Evolutionary conservation across 2,797 vertebrate genomes (phyloP).

Genomic region (Halcyon badia): DNA sequence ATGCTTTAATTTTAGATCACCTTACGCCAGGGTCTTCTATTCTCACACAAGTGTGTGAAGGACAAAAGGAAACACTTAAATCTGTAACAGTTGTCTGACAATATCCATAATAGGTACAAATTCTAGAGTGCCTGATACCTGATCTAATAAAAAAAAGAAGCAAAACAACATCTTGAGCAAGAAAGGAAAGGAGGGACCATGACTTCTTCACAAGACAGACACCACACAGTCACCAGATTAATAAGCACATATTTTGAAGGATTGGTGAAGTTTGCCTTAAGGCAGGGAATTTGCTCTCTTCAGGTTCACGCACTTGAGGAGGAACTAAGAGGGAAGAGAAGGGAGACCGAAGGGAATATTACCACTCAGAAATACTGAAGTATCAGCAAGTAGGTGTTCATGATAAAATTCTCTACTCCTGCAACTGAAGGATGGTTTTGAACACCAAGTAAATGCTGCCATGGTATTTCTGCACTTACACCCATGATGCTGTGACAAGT

Average conservation of each 20-base stretch:
- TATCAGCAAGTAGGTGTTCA: neutral
- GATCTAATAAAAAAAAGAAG: neutral
- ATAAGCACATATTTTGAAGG: neutral
- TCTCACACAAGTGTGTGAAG: too few species aligned
- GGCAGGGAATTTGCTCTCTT: neutral
- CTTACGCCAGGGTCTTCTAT: neutral
- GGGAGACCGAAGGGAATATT: neutral
- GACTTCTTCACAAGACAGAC: neutral
- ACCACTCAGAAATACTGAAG: neutral
- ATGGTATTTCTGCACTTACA: neutral
- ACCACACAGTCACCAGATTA: neutral
- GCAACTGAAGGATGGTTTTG: neutral
- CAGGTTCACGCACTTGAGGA: neutral
- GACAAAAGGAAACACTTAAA: neutral
- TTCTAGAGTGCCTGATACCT: neutral
- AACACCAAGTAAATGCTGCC: neutral
- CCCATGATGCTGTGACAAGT: neutral
- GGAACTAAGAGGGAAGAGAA: neutral
- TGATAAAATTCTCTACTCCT: neutral
- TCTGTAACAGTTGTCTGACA: neutral
- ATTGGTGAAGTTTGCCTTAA: neutral
- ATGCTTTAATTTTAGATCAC: neutral
- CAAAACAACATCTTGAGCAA: neutral
- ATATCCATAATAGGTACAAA: neutral
- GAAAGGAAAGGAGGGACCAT: neutral